These are phyloP conservation scores for Macrocentrus cingulum DNA, from an alignment of 1,140 invertebrate species.

Conservation along the genomic window DNA sequence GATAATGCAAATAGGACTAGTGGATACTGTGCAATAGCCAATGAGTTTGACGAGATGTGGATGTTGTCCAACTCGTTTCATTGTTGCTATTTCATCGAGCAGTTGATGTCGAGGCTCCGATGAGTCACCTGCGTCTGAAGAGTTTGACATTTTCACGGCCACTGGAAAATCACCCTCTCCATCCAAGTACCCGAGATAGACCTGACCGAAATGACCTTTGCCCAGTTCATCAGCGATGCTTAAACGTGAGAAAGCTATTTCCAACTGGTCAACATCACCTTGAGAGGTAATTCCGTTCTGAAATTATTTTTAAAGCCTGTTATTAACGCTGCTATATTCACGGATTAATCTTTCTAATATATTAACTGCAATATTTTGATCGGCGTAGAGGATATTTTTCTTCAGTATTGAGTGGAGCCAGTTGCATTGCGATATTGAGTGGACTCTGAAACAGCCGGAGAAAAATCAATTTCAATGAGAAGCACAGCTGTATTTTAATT, in stretches of 20 bases:
- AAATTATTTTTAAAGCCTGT: conserved; percentile 6
- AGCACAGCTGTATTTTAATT: not conserved
- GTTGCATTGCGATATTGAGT: conserved; percentile 20
- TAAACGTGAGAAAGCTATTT: conserved; percentile 60
- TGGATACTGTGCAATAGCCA: conserved; percentile 73
- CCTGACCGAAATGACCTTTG: conserved; percentile 74
- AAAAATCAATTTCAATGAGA: not conserved
- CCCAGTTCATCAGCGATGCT: conserved; percentile 66
- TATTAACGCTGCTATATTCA: conserved; percentile 1
- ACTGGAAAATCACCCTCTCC: conserved; percentile 60
- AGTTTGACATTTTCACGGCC: conserved; percentile 72
- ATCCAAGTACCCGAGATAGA: conserved; percentile 65
- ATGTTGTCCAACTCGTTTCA: conserved; percentile 77
- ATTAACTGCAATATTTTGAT: not conserved
- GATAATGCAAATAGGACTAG: conserved; percentile 68
- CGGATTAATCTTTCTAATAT: no score
- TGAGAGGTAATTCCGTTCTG: conserved; percentile 41
- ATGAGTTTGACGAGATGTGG: conserved; percentile 76
- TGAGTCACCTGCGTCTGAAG: conserved; percentile 48
- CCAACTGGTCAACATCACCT: conserved; percentile 54
- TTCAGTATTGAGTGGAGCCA: conserved; percentile 39
- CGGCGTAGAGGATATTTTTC: conserved; percentile 53
- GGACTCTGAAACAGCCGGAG: conserved; percentile 22
- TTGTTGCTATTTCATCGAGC: conserved; percentile 75
- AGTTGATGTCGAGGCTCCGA: conserved; percentile 68